Evolutionary conservation across 2,888 invertebrate species (phyloP).

Genomic region (Monochamus alternatus): DNA sequence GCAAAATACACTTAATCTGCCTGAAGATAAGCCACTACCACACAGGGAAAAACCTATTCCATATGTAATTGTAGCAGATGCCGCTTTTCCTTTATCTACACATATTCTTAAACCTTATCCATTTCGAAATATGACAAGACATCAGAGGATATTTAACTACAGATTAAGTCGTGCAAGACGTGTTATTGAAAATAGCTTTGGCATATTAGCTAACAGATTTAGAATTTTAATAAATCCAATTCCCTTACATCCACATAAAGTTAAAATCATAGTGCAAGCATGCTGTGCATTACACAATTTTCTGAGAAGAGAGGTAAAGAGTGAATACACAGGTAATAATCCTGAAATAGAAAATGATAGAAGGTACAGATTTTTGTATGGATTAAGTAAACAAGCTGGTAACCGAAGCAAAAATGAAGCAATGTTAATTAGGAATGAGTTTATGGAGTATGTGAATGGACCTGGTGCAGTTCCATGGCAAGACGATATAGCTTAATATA

Average conservation of each 20-base stretch:
- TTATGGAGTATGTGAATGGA: constrained; percentile 38
- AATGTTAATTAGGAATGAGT: constrained; percentile 36
- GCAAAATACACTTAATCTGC: background rate
- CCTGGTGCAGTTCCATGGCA: constrained; percentile 41
- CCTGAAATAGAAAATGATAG: constrained; percentile 31
- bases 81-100: background rate
- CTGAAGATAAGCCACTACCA: background rate
- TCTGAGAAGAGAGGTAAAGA: constrained; percentile 11
- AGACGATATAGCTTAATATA: constrained; percentile 24
- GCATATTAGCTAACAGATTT: background rate
- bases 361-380: constrained; percentile 31
- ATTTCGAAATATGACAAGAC: background rate
- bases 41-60: background rate
- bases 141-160: background rate
- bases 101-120: background rate
- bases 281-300: constrained; percentile 20
- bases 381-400: constrained; percentile 35
- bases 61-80: background rate
- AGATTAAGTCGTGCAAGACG: background rate
- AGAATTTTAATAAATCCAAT: background rate
- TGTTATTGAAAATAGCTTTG: background rate
- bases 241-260: too few species aligned
- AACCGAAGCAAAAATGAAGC: constrained; percentile 37
- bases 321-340: background rate
- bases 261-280: too few species aligned